These are phyloP conservation scores for Peromyscus californicus DNA, from an alignment of 2,113 vertebrate species.

Conservation along the genomic window DNA sequence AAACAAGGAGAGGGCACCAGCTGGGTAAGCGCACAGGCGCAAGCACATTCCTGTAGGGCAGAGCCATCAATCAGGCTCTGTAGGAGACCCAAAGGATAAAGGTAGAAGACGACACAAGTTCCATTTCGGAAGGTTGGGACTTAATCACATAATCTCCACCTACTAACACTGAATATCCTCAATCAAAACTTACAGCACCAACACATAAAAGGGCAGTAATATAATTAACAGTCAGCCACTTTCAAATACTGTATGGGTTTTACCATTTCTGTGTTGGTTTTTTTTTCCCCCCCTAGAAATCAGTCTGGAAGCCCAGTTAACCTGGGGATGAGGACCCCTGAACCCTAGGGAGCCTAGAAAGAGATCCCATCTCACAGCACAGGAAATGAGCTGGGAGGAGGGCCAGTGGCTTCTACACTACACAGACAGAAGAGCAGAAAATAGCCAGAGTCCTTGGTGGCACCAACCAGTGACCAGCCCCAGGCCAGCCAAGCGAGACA, in stretches of 20 bases:
- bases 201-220: background rate
- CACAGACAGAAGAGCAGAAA: background rate
- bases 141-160: background rate
- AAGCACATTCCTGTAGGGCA: too few species aligned
- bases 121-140: background rate
- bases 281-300: background rate
- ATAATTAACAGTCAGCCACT: background rate
- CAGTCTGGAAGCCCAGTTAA: background rate
- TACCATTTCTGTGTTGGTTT: background rate
- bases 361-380: background rate
- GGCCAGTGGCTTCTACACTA: background rate
- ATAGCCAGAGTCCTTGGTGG: background rate
- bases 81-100: background rate
- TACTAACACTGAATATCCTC: background rate
- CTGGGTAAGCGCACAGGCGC: background rate
- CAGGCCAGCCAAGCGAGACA: conserved; percentile 4
- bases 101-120: background rate
- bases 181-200: background rate
- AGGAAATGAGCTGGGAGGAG: background rate
- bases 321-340: background rate
- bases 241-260: background rate
- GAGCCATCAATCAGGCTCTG: background rate
- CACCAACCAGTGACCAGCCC: background rate
- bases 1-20: background rate
- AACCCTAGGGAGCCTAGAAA: too few species aligned